A percentile compares a stretch with the other conserved stretches of the same genome.
Conservation (phyloP, 2,797 vertebrate species). For the Danio albolineatus region DNA sequence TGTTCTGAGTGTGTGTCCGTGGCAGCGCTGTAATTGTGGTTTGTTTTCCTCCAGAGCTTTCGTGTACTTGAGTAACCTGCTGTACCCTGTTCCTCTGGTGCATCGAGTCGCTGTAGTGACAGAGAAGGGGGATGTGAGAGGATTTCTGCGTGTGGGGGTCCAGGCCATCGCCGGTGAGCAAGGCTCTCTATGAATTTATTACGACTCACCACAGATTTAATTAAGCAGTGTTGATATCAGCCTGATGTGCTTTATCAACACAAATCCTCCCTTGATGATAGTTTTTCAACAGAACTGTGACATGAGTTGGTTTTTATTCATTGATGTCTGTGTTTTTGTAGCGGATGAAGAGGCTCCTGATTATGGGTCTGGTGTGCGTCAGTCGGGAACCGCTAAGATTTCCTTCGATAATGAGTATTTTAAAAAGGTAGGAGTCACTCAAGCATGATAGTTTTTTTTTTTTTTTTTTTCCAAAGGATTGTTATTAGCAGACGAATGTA, state of each 20-base stretch:
- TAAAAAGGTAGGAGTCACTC: slow-evolving; percentile 83
- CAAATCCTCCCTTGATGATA: slow-evolving; percentile 38
- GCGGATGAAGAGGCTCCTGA: slow-evolving; percentile 98
- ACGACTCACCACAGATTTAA: slow-evolving; percentile 3
- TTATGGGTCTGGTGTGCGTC: slow-evolving; percentile 96
- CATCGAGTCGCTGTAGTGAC: slow-evolving; percentile 96
- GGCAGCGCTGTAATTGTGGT: slow-evolving; percentile 38
- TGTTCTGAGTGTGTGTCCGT: neutral
- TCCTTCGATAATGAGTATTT: slow-evolving; percentile 98
- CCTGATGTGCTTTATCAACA: neutral
- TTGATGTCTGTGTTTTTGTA: slow-evolving; percentile 67
- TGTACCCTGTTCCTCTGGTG: slow-evolving; percentile 96
- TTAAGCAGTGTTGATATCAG: slow-evolving; percentile 4
- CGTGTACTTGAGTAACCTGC: slow-evolving; percentile 97
- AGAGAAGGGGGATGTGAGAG: slow-evolving; percentile 96
- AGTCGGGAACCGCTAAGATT: slow-evolving; percentile 98
- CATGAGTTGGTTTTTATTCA: neutral
- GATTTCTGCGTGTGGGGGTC: slow-evolving; percentile 95
- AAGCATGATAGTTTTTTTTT: neutral
- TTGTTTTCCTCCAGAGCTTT: slow-evolving; percentile 84
- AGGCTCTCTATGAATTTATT: slow-evolving; percentile 20
- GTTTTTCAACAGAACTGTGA: neutral
- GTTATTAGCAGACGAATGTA: too few species aligned
- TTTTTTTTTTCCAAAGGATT: too few species aligned
- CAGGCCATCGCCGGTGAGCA: slow-evolving; percentile 96